Evolutionary conservation across 1,140 invertebrate species (phyloP).

Genomic region (Apis mellifera): DNA sequence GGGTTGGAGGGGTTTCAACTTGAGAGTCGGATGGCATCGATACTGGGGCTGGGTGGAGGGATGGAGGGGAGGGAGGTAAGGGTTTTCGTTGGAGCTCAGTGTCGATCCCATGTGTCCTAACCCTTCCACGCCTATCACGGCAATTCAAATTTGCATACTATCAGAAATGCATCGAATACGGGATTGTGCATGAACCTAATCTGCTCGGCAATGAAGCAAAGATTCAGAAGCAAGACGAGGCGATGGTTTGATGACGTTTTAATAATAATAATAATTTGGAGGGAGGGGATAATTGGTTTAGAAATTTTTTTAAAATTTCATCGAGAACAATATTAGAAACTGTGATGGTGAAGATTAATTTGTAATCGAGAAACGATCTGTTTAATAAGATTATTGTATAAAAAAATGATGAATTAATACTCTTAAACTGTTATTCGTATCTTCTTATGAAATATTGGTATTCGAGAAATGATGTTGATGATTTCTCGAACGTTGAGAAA

Average conservation of each 20-base stretch:
- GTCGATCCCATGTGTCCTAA: constrained; percentile 41
- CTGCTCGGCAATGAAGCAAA: constrained; percentile 49
- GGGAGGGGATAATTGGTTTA: no score
- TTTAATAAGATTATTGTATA: no score
- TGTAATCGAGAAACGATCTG: no score
- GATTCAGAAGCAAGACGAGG: constrained; percentile 29
- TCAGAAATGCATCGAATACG: constrained; percentile 69
- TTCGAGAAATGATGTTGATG: no score
- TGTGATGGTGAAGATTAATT: no score
- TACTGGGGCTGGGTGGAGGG: background rate
- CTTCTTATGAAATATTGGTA: no score
- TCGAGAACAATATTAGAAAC: no score
- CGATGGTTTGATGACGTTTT: background rate
- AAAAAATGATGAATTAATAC: no score
- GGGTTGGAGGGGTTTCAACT: constrained; percentile 4
- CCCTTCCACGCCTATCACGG: constrained; percentile 33
- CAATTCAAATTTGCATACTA: constrained; percentile 71
- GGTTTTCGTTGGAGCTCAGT: constrained; percentile 30
- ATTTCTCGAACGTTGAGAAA: no score
- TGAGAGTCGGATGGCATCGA: constrained; percentile 8
- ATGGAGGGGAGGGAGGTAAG: background rate
- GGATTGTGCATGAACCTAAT: constrained; percentile 50
- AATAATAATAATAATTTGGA: background rate
- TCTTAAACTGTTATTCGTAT: no score
- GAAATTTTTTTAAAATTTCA: no score